Base-by-base conservation (phyloP, 2,797 vertebrate species). In the Sciurus vulgaris region DNA sequence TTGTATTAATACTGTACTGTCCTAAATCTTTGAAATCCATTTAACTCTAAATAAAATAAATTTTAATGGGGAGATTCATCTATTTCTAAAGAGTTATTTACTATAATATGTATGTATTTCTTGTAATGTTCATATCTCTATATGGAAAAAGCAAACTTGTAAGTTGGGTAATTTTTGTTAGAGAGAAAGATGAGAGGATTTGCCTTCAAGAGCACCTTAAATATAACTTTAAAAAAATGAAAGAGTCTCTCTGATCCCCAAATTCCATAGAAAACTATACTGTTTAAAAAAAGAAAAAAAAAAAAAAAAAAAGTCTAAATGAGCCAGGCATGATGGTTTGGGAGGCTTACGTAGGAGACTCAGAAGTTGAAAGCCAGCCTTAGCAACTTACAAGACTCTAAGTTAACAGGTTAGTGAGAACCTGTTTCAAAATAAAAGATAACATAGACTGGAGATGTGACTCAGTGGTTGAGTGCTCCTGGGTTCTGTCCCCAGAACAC, bases 31-130 rank as follows among this genome's bases (percentile, higher is more conserved):
- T 86, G 18, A 92, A 97, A 56, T 8, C 11, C 72, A 88, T 69
- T 94, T 30, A 96, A 89, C 3, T 83, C 28, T 84, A 81, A 72
- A 17, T 90, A 93, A 92, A 96, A 86, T 59, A 83, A 84, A 56
- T 72, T 77, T 72, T 33, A 93, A 84, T 92, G 49, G 47, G 7
- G 26, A 77, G 59, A 78, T 49, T 65, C 17, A 84, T 77, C 18
- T 86, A 61, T 73, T 54, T 94, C 35, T 86, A 61, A 91, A 59
- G 47, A 93, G 11, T 12, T 84, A 33, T 61, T 93, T 85, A 35
- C 26, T 91, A 82, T 93, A 77, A 63, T 44, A 72, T 14, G 3
- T 72, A 2, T 73, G 35, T 17, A 22, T 81, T 96, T 86, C 49
- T 91, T 51, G 3, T 7, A 88, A 93, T 78, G 69, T 63, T 65